Base-by-base conservation (phyloP, 2,113 vertebrate species). In the Ramphastos sulfuratus region DNA sequence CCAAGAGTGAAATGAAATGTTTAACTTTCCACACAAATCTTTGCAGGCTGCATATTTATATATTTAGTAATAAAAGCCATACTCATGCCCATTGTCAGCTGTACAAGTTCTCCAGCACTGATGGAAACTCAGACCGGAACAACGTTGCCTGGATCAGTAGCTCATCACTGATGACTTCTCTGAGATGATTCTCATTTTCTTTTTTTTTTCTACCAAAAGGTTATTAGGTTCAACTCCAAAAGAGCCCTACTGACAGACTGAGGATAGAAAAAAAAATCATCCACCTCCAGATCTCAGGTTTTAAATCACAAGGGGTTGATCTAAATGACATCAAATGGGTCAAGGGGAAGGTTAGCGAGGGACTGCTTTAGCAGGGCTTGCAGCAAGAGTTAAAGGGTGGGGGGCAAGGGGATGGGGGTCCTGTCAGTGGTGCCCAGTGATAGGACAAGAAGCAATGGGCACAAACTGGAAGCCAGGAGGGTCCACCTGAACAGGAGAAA, bases 61-160 rank as follows among this genome's bases (percentile, higher is more conserved):
- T 31, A 71, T 77, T 89, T 72, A 82, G 76, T 89, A 96, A 96
- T 93, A 86, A 92, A 97, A 96, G 80, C 81, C 94, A 94, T 42
- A 85, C 64, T 89, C 73, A n/a, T 61, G 63, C 82, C 79, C 85
- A 83, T 15, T 94, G 77, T 94, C 70, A 96, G 70, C 69, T 92
- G 72, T 46, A 70, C 37, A 85, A 92, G 74, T 89, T 87, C 71
- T 76, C 35, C 8, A 18, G 7, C 30, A 8, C 44, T 87, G 87
- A 88, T 35, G 73, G 92, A 85, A 96, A 91, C 31, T 89, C 74
- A 89, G 95, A 75, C 63, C 87, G 78, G 52, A 89, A 92, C 59
- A 81, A 79, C 83, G 64, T 18, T 54, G 69, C 6, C 4, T 50
- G 48, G 61, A 85, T 70, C 82, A 89, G 91, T 63, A 88, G 89